Base-by-base conservation (phyloP, 2,888 invertebrate genomes). In the Iphiclides podalirius region DNA sequence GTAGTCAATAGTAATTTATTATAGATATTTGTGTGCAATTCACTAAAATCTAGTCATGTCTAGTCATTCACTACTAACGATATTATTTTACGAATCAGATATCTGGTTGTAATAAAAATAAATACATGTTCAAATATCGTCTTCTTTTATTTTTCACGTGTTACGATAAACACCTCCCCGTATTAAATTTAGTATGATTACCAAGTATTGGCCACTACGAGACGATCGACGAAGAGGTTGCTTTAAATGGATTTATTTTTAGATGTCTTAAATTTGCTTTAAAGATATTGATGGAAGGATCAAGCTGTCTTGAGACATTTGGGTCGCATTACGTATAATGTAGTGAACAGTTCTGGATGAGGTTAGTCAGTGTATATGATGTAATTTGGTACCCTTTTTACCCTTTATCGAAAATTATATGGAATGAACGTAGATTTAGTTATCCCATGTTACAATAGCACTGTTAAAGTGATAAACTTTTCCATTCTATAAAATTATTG, bases 211-310 rank as follows among this genome's bases (percentile, higher is more conserved):
- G 52, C 17, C 34, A 41, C 84, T 87, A 86, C 76, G 77, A 87
- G 87, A 87, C 86, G 85, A 81, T 73, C 76, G 82, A 75, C 76
- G 66, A 58, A 60, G 48, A 59, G 60, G 64, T 71, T 70, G 83
- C 82, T 84, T 82, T 67, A 65, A 66, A 51, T 51, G 45, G 36
- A 40, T 45, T 45, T 69, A 67, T 74, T 80, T 74, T 60, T 79
- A 79, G 79, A 77, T 77, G 66, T 71, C 69, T 69, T 67, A 47
- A 70, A 70, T 79, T 76, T 80, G 78, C 74, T 79, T 75, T 57
- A 64, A 69, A 66, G 52, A 54, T 46, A 47, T 50, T 20, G 44
- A 23, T 56, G 52, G 51, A 58, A 59, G 47, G 52, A 52, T 33
- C 52, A 52, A 52, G 55, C 47, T 53, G 56, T 51, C 41, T 31